Conservation (phyloP, 2,113 vertebrate genomes). For the Pontoporia blainvillei region DNA sequence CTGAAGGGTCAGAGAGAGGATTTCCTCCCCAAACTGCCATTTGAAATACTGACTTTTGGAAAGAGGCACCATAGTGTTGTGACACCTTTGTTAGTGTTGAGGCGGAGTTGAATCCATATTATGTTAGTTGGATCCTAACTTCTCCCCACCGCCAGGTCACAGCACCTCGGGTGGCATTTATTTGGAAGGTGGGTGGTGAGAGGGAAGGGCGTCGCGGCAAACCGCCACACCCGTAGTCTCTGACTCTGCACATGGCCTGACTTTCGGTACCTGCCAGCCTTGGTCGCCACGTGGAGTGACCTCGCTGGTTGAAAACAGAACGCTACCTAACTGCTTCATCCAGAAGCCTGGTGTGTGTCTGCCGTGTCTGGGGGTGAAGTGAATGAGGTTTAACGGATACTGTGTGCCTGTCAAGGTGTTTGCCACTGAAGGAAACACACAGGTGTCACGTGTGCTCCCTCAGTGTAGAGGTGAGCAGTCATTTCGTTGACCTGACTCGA, state of each 20-base stretch:
- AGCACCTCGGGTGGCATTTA: too few species aligned
- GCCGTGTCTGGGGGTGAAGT: background rate
- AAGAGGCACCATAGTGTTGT: background rate
- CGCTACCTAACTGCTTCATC: background rate
- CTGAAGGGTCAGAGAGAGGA: background rate
- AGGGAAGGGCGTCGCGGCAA: too few species aligned
- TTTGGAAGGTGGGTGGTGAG: background rate
- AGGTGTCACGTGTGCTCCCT: background rate
- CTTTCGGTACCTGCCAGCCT: background rate
- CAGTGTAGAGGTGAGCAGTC: background rate
- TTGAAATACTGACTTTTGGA: background rate
- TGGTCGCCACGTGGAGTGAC: background rate
- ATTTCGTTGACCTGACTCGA: background rate
- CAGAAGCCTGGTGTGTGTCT: fast-evolving
- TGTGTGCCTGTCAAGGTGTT: too few species aligned
- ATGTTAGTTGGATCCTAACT: too few species aligned
- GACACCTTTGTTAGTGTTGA: background rate
- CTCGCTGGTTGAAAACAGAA: background rate
- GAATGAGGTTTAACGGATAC: background rate
- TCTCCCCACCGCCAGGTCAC: background rate
- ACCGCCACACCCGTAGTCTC: fast-evolving
- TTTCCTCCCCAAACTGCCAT: background rate
- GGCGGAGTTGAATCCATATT: fast-evolving
- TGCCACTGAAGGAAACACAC: background rate
- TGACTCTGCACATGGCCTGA: fast-evolving